Evolutionary conservation across 2,113 vertebrate species (phyloP).

Genomic region (Microtus pennsylvanicus): DNA sequence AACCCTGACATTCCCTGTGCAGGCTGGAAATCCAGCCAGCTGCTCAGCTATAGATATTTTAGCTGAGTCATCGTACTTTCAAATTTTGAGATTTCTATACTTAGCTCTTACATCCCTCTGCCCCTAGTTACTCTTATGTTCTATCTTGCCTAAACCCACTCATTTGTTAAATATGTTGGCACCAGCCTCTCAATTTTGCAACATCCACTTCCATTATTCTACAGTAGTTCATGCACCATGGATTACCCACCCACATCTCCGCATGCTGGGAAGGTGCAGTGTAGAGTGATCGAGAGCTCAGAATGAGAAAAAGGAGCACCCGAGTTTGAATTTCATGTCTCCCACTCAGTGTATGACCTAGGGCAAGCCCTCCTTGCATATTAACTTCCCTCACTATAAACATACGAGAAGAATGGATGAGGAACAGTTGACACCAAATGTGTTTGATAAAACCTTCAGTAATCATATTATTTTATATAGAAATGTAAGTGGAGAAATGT

Average conservation of each 20-base stretch:
- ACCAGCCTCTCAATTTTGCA: not conserved
- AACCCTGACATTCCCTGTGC: not conserved
- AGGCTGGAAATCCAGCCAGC: not conserved
- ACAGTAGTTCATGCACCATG: not conserved
- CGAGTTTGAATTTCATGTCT: not conserved
- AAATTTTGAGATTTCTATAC: not conserved
- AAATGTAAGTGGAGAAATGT: not conserved
- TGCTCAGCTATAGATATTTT: not conserved
- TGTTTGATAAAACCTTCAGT: not conserved
- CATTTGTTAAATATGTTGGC: not conserved
- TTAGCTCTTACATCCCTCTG: not conserved
- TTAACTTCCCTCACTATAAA: not conserved
- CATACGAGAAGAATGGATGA: not conserved
- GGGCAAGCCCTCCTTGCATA: not conserved
- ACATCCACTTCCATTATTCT: not conserved
- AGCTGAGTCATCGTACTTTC: not conserved
- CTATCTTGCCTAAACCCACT: not conserved
- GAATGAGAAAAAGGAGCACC: not conserved
- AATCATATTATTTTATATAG: not conserved
- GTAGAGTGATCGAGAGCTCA: not conserved
- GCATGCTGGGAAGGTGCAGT: not conserved
- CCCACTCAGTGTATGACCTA: not conserved
- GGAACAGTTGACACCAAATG: not conserved
- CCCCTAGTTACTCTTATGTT: not conserved
- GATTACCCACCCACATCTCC: not conserved